These are phyloP conservation scores for Phylloscopus trochiloides DNA, from an alignment of 2,113 vertebrate genomes.

Conservation along the genomic window DNA sequence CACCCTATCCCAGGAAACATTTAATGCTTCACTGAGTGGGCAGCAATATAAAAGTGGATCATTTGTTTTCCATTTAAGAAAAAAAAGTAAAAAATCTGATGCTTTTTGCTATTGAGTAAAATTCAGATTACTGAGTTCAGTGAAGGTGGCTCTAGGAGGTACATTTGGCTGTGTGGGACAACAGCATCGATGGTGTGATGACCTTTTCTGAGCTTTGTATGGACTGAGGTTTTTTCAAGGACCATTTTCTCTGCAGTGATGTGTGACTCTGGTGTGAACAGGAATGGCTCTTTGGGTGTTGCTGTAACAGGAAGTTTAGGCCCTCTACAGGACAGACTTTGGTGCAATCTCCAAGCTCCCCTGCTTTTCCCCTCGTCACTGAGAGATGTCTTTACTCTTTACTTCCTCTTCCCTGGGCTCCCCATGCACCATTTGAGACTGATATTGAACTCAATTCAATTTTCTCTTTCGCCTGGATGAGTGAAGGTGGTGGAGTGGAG, in stretches of 20 bases:
- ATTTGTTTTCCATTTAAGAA: neutral
- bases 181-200: neutral
- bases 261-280: fast-evolving
- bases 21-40: neutral
- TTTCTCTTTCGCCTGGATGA: neutral
- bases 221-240: neutral
- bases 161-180: neutral
- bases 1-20: neutral
- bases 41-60: neutral
- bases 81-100: neutral
- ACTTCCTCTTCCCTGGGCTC: neutral
- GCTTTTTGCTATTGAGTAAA: neutral
- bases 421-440: neutral
- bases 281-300: neutral
- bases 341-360: neutral
- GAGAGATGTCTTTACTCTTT: neutral
- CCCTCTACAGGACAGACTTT: neutral
- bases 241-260: neutral
- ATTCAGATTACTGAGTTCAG: neutral
- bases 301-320: neutral
- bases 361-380: neutral
- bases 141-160: neutral
- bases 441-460: fast-evolving
- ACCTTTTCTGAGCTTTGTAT: neutral
- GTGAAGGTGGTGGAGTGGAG: neutral